Percentiles rank a stretch among this genome's conserved stretches.
Conservation (phyloP, 1,140 invertebrate species). For the Leptinotarsa defecta region DNA sequence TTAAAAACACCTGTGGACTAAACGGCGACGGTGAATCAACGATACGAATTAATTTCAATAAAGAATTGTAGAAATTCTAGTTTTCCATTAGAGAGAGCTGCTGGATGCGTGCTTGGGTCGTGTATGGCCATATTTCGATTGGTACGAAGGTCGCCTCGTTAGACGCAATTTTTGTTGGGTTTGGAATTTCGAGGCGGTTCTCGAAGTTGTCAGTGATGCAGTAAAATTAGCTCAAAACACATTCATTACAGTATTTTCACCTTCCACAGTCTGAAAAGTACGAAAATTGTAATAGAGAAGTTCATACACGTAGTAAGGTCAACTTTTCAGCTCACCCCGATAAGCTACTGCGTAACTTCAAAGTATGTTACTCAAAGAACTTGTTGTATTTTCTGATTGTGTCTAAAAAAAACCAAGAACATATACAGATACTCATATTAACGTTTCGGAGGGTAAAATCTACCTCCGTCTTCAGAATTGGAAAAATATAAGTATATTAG, state of each 20-base stretch:
- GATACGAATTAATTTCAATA: background rate
- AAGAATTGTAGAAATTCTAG: background rate
- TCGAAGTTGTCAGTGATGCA: background rate
- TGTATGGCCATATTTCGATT: conserved; percentile 7
- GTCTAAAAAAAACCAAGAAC: no score
- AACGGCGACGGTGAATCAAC: background rate
- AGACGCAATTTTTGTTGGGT: background rate
- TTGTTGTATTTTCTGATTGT: no score
- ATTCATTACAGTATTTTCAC: background rate
- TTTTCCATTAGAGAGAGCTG: conserved; percentile 3
- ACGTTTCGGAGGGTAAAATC: no score
- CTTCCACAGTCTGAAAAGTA: background rate
- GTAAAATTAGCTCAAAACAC: no score
- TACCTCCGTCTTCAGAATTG: no score
- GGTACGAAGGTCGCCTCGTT: background rate
- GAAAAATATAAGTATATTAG: no score
- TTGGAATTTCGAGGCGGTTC: background rate
- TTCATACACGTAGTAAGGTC: background rate
- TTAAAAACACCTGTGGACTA: conserved; percentile 3
- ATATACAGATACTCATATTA: no score
- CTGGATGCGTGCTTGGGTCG: background rate
- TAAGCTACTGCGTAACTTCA: no score
- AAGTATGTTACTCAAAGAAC: no score
- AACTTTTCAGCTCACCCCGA: no score
- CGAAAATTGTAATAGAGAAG: background rate